Evolutionary conservation across 2,888 invertebrate genomes (phyloP), one percentile per base, ranked within the genome.

Genomic region (Drosophila infuscata): DNA sequence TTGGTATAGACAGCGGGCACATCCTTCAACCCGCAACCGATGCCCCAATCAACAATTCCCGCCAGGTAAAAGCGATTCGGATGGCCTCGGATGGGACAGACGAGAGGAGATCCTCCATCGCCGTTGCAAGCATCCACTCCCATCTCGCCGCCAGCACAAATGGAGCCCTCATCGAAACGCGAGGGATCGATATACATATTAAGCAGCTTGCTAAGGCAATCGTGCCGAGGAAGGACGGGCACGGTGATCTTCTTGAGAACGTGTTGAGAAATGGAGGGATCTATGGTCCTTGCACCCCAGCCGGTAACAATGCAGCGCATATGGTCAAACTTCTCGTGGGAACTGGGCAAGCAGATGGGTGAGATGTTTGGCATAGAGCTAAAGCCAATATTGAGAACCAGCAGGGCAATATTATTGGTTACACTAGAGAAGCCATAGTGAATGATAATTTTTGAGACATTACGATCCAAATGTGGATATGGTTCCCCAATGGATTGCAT

Each of bases 21-120:
- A 36, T 94, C 93, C 58, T 94, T 92, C 1, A 91, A 90, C 0
- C 96, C 96, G 83, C 97, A 97, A 0, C 95, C 96, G 71, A 97
- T 95, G 29, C 97, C 97, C 97, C 97, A 97, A 0, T 96, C 95
- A 0, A 97, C 97, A 35, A 97, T 95, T 4, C 96, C 96, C 9
- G 83, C 86, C 57, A 92, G 91, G 52, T 82, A 82, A 67, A 76
- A 91, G 48, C 83, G 87, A 36, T 76, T 56, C 8, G 74, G 70
- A n/a, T 70, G 20, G 1, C 33, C 36, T 66, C 92, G 91, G 53
- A 95, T 91, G 0, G 96, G 95, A 81, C 97, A 97, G 1, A 96
- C 96, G 4, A 97, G 93, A 0, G 97, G 96, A 11, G 96, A 95
- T 0, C 97, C 97, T 0, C 97, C 97, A 88, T 97, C 97, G 3